Percentiles rank a stretch among this genome's conserved stretches.
phyloP scores from a whole-genome alignment of 1,140 invertebrate genomes.

The Tribolium madens region DNA sequence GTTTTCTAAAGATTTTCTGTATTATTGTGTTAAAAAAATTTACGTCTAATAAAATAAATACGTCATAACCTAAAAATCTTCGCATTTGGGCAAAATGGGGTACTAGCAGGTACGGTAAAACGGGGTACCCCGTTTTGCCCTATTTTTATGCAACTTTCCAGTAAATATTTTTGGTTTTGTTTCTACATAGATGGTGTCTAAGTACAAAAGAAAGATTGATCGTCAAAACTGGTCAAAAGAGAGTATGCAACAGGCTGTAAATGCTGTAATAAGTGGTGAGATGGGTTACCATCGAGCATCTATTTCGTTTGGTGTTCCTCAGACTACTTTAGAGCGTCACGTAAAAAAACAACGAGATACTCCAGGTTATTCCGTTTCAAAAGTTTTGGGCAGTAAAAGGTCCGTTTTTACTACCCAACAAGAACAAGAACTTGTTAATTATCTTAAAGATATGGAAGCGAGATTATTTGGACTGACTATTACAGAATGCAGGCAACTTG shows the following conservation, averaged over 20 bases:
- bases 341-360: constrained; percentile 46
- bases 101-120: too few relatives aligned
- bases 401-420: too few relatives aligned
- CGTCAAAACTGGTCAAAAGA: background rate
- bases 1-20: too few relatives aligned
- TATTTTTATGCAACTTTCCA: too few relatives aligned
- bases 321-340: constrained; percentile 56
- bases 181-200: background rate
- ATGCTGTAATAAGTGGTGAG: constrained; percentile 48
- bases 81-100: too few relatives aligned
- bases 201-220: background rate
- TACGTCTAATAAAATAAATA: too few relatives aligned
- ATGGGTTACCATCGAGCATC: constrained; percentile 55
- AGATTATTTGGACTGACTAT: constrained; percentile 39
- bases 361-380: background rate
- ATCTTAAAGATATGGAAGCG: constrained; percentile 41
- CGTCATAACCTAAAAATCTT: too few relatives aligned
- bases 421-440: constrained; percentile 40
- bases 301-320: constrained; percentile 51
- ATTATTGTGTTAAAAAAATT: too few relatives aligned
- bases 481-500: too few relatives aligned
- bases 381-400: too few relatives aligned
- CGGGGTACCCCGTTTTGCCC: too few relatives aligned
- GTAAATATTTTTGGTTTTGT: too few relatives aligned
- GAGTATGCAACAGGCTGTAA: constrained; percentile 55